Evolutionary conservation across 2,113 vertebrate species (phyloP).

Genomic region (Phainopepla nitens): DNA sequence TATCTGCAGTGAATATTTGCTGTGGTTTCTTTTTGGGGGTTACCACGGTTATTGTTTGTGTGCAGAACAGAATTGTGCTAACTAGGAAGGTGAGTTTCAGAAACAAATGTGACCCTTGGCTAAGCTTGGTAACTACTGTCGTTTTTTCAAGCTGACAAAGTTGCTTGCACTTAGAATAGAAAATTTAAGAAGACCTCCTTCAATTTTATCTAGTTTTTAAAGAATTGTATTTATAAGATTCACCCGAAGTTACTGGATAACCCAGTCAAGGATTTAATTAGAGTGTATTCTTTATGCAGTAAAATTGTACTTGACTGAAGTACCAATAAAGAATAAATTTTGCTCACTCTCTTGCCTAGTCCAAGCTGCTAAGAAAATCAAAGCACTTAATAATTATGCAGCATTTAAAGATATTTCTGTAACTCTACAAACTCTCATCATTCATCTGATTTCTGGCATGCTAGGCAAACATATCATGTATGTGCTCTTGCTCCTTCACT

Average conservation of each 20-base stretch:
- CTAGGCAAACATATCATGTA: not conserved
- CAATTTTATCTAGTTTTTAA: not conserved
- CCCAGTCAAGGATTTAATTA: not conserved
- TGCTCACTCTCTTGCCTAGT: not conserved
- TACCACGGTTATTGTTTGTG: not conserved
- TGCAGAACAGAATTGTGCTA: not conserved
- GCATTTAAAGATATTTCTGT: not conserved
- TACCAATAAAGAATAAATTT: not conserved
- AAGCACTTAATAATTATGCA: not conserved
- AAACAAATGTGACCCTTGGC: not conserved
- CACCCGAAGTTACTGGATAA: not conserved
- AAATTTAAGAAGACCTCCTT: not conserved
- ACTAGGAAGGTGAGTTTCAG: not conserved
- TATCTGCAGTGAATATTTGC: not conserved
- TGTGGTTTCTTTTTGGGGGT: not conserved
- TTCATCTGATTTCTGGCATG: not conserved
- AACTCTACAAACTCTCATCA: not conserved
- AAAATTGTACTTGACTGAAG: not conserved
- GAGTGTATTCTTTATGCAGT: not conserved
- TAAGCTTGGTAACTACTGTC: not conserved
- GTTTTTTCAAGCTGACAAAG: not conserved
- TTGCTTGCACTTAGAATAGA: not conserved
- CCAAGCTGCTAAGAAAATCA: not conserved
- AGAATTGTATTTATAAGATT: not conserved
- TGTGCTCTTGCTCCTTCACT: not conserved